Base-by-base conservation (phyloP, 2,797 vertebrate species). In the Antennarius maculatus region DNA sequence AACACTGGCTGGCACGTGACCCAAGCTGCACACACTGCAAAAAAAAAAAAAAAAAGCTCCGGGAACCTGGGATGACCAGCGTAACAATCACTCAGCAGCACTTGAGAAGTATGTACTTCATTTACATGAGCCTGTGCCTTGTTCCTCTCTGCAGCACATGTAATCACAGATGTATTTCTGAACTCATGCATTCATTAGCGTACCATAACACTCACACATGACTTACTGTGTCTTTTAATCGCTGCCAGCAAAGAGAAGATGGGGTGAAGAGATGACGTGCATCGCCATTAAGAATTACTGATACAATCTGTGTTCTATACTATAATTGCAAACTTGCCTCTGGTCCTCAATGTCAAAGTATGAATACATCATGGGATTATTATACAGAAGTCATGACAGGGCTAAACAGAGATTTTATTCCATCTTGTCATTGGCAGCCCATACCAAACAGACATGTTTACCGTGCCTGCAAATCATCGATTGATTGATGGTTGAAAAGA, bases 1-100 rank as follows among this genome's bases (percentile, higher is more conserved):
- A 77, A 54, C 82, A 79, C 67, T 81, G 71, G 65, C 74, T 82
- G 82, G 61, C 88, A 88, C 83, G 82, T 91, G 86, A 56, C 50
- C 69, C 7, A 15, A 53, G 55, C 78, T 65, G 74, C 73, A 82
- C 50, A 54, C 83, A 46, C 68, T 54, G 28, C 14, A 13, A 34
- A 8, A 8, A 65, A 61, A 76, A 8, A 8, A 1, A 23, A 23
- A 65, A 61, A 76, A 71, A 46, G 60, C 4, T 16, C 73, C 54
- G 42, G 41, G 53, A 74, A 73, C 65, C 77, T 85, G 61, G 39
- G 42, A 80, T 77, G 77, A 78, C 76, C 80, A 80, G 49, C 61
- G 68, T 47, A 51, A 58, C 69, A 66, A 79, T 71, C 70, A 74
- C 51, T 77, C 69, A 54, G 50, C 52, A 60, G 61, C 29, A 23